A percentile compares a stretch with the other conserved stretches of the same genome.
Conservation (phyloP, 1,140 invertebrate genomes). For the Pachypeltis micranthus region DNA sequence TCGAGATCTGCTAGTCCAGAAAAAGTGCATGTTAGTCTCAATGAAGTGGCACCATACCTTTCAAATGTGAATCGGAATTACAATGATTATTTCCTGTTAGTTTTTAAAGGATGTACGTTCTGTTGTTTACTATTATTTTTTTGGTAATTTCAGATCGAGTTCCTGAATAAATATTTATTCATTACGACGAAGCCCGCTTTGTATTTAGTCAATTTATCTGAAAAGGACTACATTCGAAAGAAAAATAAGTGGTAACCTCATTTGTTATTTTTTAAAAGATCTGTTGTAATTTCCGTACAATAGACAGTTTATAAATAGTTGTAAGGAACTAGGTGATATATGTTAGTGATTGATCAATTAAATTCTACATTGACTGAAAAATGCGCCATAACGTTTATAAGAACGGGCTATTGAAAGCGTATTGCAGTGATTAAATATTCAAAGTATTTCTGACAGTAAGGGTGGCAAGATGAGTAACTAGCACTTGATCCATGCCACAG, state of each 20-base stretch:
- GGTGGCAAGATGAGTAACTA: too few species aligned
- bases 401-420: too few species aligned
- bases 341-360: too few species aligned
- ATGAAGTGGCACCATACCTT: slow-evolving; percentile 7
- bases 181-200: slow-evolving; percentile 97
- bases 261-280: slow-evolving; percentile 27
- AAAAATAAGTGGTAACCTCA: slow-evolving; percentile 96
- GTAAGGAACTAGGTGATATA: too few species aligned
- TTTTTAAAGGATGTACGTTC: neutral
- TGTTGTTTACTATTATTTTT: slow-evolving; percentile 22
- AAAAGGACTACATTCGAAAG: slow-evolving; percentile 97
- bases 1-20: too few species aligned
- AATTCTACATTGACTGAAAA: too few species aligned
- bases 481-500: too few species aligned
- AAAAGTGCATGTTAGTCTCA: too few species aligned
- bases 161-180: slow-evolving; percentile 92
- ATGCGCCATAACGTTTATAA: too few species aligned
- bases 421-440: too few species aligned
- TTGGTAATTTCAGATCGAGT: slow-evolving; percentile 69
- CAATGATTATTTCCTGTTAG: neutral
- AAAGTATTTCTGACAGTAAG: too few species aligned
- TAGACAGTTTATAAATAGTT: too few species aligned
- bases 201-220: slow-evolving; percentile 93
- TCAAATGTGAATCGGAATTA: slow-evolving; percentile 2
- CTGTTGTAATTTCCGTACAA: neutral